phyloP scores from a whole-genome alignment of 2,888 invertebrate genomes.

The Linhomoeus sp. region DNA sequence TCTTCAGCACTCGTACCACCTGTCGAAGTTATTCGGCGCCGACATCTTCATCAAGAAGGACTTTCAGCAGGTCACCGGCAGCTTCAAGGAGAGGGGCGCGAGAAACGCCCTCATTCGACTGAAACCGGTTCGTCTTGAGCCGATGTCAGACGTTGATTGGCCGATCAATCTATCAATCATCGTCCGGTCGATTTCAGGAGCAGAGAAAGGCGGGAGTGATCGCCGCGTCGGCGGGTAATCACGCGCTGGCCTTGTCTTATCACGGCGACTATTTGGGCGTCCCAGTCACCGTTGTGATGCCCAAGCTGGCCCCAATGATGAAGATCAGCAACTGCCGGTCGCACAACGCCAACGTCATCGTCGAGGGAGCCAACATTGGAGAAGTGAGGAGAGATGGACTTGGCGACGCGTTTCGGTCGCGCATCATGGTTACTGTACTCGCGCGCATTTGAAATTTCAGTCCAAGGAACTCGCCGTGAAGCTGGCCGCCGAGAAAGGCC shows the following conservation, averaged over 20 bases:
- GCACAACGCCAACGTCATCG: slow-evolving; percentile 61
- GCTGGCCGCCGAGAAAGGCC: slow-evolving; percentile 46
- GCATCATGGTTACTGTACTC: neutral
- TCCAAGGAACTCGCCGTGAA: slow-evolving; percentile 58
- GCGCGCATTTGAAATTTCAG: slow-evolving; percentile 11
- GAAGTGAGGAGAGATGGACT: slow-evolving; percentile 4
- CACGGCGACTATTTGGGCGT: slow-evolving; percentile 51
- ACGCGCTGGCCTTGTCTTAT: slow-evolving; percentile 62
- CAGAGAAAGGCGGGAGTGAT: slow-evolving; percentile 57
- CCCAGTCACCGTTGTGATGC: slow-evolving; percentile 77
- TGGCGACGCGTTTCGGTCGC: no score
- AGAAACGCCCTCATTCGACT: slow-evolving; percentile 8
- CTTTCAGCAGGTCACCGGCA: slow-evolving; percentile 80
- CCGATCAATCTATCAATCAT: no score
- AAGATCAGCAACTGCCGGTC: slow-evolving; percentile 70
- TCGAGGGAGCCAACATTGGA: slow-evolving; percentile 41
- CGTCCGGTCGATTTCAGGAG: slow-evolving; percentile 35
- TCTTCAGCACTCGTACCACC: slow-evolving; percentile 58
- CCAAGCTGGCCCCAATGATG: slow-evolving; percentile 79
- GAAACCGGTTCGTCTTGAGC: neutral
- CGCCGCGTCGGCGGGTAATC: slow-evolving; percentile 80
- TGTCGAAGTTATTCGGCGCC: slow-evolving; percentile 49
- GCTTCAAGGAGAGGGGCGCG: slow-evolving; percentile 85
- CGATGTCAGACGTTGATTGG: no score
- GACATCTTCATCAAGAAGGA: slow-evolving; percentile 81